A percentile compares a stretch with the other conserved stretches of the same genome.
These are phyloP conservation scores for Galeopsomyia nigrocyanea DNA, from an alignment of 2,888 invertebrate genomes.

Conservation along the genomic window DNA sequence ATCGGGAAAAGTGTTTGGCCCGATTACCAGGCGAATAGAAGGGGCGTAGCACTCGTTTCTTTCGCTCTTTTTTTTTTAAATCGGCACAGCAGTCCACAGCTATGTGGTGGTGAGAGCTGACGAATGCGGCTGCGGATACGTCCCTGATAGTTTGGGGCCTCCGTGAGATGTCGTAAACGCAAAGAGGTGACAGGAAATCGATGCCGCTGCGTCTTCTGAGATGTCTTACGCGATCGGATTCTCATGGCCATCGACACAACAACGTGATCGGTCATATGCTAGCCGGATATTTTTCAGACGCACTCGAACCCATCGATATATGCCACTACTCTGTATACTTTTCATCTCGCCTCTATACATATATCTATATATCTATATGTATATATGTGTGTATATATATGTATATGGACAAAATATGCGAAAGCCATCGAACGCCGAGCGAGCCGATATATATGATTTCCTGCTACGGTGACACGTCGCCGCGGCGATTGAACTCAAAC, in stretches of 20 bases:
- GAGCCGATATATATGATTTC: conserved; percentile 53
- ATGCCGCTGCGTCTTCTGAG: conserved; percentile 53
- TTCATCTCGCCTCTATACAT: background rate
- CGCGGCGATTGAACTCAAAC: conserved; percentile 43
- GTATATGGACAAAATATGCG: conserved; percentile 10
- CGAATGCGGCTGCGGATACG: conserved; percentile 52
- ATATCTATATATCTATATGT: background rate
- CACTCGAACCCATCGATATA: conserved; percentile 17
- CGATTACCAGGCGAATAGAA: conserved; percentile 55
- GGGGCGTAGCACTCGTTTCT: conserved; percentile 25
- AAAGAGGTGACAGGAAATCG: conserved; percentile 68
- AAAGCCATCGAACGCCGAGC: background rate
- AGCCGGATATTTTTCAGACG: conserved; percentile 62
- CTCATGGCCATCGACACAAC: conserved; percentile 15
- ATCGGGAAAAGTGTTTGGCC: conserved; percentile 57
- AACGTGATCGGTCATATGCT: conserved; percentile 54
- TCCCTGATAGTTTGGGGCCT: conserved; percentile 65
- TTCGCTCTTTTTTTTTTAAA: conserved; percentile 42
- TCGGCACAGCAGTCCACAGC: conserved; percentile 48
- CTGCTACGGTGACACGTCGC: conserved; percentile 60
- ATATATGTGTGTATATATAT: background rate
- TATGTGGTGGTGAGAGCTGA: background rate
- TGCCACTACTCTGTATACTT: background rate
- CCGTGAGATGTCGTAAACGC: conserved; percentile 67
- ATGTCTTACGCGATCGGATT: conserved; percentile 38